phyloP scores from a whole-genome alignment of 2,113 vertebrate genomes.

The Erpornis zantholeuca region DNA sequence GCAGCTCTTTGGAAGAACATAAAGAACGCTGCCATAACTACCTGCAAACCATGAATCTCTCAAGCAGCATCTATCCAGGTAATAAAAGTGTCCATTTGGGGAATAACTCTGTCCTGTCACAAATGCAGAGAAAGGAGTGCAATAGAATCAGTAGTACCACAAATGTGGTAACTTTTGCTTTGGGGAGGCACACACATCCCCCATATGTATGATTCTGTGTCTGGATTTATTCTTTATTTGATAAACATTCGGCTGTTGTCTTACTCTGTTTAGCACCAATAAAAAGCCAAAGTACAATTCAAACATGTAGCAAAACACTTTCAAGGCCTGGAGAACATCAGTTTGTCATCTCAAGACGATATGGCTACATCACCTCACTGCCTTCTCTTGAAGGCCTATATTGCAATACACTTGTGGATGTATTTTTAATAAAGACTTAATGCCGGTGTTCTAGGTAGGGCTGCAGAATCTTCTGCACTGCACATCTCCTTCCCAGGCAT shows the following conservation, averaged over 20 bases:
- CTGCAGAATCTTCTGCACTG: not conserved
- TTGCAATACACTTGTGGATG: not conserved
- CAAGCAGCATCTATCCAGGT: slow-evolving; percentile 93
- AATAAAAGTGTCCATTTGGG: slow-evolving; percentile 10
- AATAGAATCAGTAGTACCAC: not conserved
- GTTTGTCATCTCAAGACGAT: not conserved
- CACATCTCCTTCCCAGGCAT: not conserved
- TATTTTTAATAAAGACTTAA: not conserved
- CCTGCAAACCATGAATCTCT: slow-evolving; percentile 94
- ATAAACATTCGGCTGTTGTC: not conserved
- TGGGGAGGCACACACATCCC: accelerated
- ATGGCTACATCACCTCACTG: not conserved
- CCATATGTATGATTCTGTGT: not conserved
- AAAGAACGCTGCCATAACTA: slow-evolving; percentile 99
- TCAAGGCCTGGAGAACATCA: not conserved
- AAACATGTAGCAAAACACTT: not conserved
- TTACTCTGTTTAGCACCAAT: not conserved
- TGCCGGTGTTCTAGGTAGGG: not conserved
- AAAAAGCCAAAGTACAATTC: not conserved
- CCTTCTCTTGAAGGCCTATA: not conserved
- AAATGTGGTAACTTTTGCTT: not conserved
- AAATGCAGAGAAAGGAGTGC: not conserved
- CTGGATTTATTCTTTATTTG: not conserved
- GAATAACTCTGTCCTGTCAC: not conserved
- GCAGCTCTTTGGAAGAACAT: slow-evolving; percentile 97